Evolutionary conservation across 2,797 vertebrate species (phyloP).

Genomic region (Pangasius mekongensis): DNA sequence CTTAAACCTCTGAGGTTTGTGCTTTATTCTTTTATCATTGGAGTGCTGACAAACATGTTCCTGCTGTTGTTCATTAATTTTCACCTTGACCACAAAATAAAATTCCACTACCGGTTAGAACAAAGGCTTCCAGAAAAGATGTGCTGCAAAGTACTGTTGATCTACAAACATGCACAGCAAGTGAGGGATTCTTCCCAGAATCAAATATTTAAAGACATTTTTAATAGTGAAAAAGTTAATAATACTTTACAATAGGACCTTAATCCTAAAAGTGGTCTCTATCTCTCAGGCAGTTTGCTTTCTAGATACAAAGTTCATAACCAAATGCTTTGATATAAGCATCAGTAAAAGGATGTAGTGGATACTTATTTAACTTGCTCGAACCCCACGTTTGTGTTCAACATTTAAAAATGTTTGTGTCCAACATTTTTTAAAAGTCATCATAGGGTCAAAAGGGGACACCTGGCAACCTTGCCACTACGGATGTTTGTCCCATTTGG

Average conservation of each 20-base stretch:
- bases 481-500: slow-evolving; percentile 34
- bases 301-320: neutral
- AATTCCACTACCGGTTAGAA: slow-evolving; percentile 19
- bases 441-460: slow-evolving; percentile 6
- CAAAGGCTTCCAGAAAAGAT: slow-evolving; percentile 21
- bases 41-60: neutral
- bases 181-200: slow-evolving; percentile 2
- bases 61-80: slow-evolving; percentile 21
- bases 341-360: neutral
- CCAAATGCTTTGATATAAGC: neutral
- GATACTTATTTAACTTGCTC: neutral
- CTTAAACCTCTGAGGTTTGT: slow-evolving; percentile 7
- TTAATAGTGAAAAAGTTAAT: neutral
- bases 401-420: no score
- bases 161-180: slow-evolving; percentile 9
- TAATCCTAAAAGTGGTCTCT: neutral
- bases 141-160: slow-evolving; percentile 13
- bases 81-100: slow-evolving; percentile 3
- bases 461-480: slow-evolving; percentile 13
- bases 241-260: neutral
- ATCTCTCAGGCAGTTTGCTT: neutral
- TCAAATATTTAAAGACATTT: neutral
- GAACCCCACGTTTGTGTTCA: neutral
- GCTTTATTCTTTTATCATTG: slow-evolving; percentile 1
- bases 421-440: slow-evolving; percentile 12